Percentiles rank a stretch among this genome's conserved stretches.
Evolutionary conservation across 2,888 invertebrate species (phyloP).

Genomic region (Bugulina stolonifera): DNA sequence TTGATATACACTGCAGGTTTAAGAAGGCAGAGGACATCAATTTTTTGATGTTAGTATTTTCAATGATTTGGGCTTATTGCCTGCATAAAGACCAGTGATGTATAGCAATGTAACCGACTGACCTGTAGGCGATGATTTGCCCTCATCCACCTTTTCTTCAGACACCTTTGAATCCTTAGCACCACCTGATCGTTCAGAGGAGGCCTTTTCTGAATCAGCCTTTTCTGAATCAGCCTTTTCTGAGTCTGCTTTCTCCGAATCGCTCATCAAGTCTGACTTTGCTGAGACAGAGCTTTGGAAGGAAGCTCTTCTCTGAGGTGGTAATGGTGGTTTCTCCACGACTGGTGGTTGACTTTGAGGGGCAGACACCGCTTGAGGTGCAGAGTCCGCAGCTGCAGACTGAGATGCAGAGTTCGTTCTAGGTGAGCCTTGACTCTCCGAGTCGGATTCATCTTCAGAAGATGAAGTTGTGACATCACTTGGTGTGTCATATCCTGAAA

Average conservation of each 20-base stretch:
- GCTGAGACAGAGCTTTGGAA: not conserved
- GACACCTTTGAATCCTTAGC: not conserved
- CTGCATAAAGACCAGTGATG: too few species aligned
- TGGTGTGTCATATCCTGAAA: not conserved
- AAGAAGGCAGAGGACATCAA: too few species aligned
- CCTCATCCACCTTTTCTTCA: not conserved
- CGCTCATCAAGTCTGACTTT: constrained; percentile 7
- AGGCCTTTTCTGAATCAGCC: not conserved
- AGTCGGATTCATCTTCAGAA: not conserved
- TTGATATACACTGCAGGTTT: too few species aligned
- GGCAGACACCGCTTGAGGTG: not conserved
- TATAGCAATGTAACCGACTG: too few species aligned
- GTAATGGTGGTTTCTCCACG: not conserved
- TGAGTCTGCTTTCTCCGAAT: constrained; percentile 8
- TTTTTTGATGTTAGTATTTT: too few species aligned
- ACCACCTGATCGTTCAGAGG: not conserved
- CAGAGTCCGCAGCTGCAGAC: not conserved
- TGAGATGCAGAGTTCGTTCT: not conserved
- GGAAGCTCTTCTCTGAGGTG: not conserved
- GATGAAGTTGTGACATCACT: constrained; percentile 4
- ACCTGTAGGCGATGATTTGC: too few species aligned
- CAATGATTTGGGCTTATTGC: too few species aligned
- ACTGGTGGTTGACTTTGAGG: not conserved
- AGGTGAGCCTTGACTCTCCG: not conserved
- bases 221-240: constrained; percentile 2